These are phyloP conservation scores for Podilymbus podiceps DNA, from an alignment of 2,113 vertebrate species.

Conservation along the genomic window DNA sequence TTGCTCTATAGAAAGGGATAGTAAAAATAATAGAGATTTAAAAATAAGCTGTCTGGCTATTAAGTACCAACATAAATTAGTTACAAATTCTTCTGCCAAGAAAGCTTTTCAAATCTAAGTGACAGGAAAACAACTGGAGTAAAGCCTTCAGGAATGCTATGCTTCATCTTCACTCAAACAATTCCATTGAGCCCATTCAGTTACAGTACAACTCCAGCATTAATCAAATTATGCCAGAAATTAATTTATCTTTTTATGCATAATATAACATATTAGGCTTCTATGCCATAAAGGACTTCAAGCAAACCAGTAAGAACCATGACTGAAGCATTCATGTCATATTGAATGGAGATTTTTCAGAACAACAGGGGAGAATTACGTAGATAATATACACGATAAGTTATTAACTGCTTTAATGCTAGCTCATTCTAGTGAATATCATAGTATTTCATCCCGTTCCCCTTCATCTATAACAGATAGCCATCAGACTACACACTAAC, in stretches of 20 bases:
- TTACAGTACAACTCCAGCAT: neutral
- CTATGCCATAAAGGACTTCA: neutral
- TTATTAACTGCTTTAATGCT: neutral
- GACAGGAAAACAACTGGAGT: constrained; percentile 15
- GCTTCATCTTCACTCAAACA: neutral
- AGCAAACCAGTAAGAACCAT: neutral
- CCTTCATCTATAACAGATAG: neutral
- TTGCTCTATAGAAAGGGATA: neutral
- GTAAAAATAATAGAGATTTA: constrained; percentile 6
- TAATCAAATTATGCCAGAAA: constrained; percentile 17
- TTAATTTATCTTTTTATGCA: neutral
- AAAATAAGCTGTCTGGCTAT: neutral
- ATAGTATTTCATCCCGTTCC: neutral
- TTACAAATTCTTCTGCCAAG: neutral
- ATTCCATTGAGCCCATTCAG: neutral
- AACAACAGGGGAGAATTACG: neutral
- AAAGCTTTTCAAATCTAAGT: constrained; percentile 7
- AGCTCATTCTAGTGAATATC: neutral
- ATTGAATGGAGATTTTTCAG: neutral
- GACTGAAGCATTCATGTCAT: neutral
- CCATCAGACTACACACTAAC: neutral
- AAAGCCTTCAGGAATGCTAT: neutral
- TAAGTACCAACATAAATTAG: constrained; percentile 10
- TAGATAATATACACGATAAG: neutral
- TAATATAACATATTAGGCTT: neutral